Percentiles rank a stretch among this genome's conserved stretches.
Conservation (phyloP, 2,113 vertebrate species). For the Cyphomyrus discorhynchus region DNA sequence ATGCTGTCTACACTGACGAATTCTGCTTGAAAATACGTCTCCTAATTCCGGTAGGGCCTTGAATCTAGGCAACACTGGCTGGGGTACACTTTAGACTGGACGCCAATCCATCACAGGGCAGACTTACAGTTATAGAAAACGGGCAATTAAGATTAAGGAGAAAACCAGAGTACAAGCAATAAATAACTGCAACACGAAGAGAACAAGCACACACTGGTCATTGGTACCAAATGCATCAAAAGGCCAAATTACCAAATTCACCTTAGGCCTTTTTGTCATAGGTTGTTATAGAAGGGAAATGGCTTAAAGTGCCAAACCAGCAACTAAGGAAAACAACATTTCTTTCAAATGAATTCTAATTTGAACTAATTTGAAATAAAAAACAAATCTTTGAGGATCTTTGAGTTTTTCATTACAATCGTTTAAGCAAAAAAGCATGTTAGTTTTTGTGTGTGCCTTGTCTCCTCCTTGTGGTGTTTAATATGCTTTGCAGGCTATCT, state of each 20-base stretch:
- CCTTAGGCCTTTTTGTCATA: not conserved
- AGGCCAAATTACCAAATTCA: not conserved
- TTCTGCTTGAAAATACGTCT: not conserved
- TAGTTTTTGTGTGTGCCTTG: not conserved
- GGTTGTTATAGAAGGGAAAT: not conserved
- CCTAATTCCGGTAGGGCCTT: not conserved
- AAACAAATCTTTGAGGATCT: not conserved
- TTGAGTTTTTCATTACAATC: not conserved
- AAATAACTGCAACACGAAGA: not conserved
- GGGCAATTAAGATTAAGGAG: not conserved
- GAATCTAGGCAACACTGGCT: not conserved
- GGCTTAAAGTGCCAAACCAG: not conserved
- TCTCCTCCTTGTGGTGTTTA: not conserved
- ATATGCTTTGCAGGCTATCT: not conserved
- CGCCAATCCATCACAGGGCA: not conserved
- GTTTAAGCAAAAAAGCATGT: not conserved
- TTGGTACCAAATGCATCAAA: not conserved
- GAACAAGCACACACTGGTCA: not conserved
- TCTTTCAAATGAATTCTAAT: not conserved
- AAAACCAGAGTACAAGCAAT: not conserved
- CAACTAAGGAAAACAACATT: not conserved
- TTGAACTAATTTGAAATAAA: not conserved
- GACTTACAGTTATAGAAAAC: not conserved
- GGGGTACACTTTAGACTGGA: not conserved
- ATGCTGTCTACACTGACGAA: not conserved